Base-by-base conservation (phyloP, 2,113 vertebrate genomes). In the Dasyprocta punctata region DNA sequence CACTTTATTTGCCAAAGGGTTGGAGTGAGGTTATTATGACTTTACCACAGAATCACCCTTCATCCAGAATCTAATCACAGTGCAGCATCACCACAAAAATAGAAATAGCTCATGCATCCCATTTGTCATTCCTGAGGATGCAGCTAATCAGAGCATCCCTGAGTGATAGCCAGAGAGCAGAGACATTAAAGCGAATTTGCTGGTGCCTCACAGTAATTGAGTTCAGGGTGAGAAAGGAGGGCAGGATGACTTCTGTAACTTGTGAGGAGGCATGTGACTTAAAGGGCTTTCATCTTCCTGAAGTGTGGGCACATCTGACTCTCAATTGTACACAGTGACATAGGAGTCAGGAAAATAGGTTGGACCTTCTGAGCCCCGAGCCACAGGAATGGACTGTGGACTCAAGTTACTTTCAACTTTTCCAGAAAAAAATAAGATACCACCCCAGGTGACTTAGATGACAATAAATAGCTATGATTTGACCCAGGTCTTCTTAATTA, bases 91-190 rank as follows among this genome's bases (percentile, higher is more conserved):
- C 9, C 80, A 95, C 90, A 94, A 96, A 89, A 97, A 95, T 54
- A 97, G 94, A 96, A 97, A 95, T 28, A 78, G 90, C 71, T 96
- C 90, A 54, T 78, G 49, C 36, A 90, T 96, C 49, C 17, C 78
- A 95, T 95, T 97, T 98, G 90, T 95, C 90, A 94, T 92, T 90
- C 28, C 30, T 69, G 52, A 92, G 94, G 71, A 96, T 96, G 63
- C 56, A 91, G 92, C 92, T 97, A 92, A 95, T 97, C 96, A 97
- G 82, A 97, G 36, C n/a, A 86, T 87, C 69, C 82, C 73, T 78
- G 90, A 96, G 80, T n/a, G n/a, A 96, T 56, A 90, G 94, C 73
- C 78, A 89, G 67, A 83, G 20, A 96, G 58, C 87, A 67, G 54
- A 54, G 49, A 94, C 65, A 96, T 96, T 96, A 96, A 67, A 97